These are phyloP conservation scores for Araneus ventricosus DNA, from an alignment of 1,140 invertebrate species.

Conservation along the genomic window DNA sequence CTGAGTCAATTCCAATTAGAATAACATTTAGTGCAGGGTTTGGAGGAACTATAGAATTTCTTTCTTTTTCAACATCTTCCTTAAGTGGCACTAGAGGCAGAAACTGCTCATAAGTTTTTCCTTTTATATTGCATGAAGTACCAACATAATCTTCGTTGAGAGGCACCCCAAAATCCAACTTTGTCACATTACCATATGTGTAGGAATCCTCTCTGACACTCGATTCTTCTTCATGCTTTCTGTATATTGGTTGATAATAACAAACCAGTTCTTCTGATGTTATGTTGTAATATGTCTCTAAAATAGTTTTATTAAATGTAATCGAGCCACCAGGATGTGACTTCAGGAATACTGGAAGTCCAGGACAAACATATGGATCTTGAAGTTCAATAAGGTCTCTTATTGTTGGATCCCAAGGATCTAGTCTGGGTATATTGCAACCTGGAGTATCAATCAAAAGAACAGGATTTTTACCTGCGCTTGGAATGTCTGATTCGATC, in stretches of 20 bases:
- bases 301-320: background rate
- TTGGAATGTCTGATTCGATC: background rate
- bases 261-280: background rate
- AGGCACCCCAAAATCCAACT: background rate
- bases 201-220: background rate
- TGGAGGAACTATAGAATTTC: background rate
- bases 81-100: constrained; percentile 45
- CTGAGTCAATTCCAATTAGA: constrained; percentile 83
- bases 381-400: constrained; percentile 69
- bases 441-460: constrained; percentile 83
- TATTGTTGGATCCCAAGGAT: constrained; percentile 86
- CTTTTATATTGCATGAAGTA: constrained; percentile 14
- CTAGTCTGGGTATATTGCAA: constrained; percentile 89
- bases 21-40: constrained; percentile 78
- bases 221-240: background rate
- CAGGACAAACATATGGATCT: background rate
- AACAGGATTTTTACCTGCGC: background rate
- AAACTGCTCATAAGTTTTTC: background rate
- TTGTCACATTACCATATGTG: background rate
- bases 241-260: background rate
- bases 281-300: background rate
- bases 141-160: background rate
- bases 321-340: background rate
- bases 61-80: constrained; percentile 3
- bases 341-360: background rate